Conservation (phyloP, 2,113 vertebrate species). For the Ameiurus melas region DNA sequence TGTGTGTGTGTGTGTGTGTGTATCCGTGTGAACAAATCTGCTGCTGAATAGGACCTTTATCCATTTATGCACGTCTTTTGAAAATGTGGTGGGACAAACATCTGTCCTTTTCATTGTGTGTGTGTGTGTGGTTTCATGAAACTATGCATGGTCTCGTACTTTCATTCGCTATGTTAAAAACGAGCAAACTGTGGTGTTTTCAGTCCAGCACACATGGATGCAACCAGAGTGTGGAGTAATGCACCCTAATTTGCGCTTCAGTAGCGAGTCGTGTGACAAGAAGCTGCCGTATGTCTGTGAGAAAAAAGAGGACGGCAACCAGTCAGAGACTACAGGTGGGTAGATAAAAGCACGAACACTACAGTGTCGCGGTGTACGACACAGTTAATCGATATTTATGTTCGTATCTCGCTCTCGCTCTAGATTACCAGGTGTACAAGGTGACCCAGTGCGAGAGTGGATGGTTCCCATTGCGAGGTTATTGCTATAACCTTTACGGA, state of each 20-base stretch:
- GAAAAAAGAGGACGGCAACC: conserved; percentile 68
- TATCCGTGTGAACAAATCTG: conserved; percentile 60
- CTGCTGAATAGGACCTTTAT: conserved; percentile 56
- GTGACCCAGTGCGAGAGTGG: conserved; percentile 75
- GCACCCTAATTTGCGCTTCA: conserved; percentile 74
- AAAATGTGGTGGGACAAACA: not conserved
- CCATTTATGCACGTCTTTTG: conserved; percentile 1
- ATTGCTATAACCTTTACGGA: conserved; percentile 72
- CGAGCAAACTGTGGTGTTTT: not conserved
- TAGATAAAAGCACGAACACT: not conserved
- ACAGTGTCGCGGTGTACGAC: too few species aligned
- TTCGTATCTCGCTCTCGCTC: not conserved
- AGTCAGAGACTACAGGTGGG: conserved; percentile 67
- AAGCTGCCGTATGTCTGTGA: conserved; percentile 86
- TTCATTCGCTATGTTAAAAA: not conserved
- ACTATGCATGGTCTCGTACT: not conserved
- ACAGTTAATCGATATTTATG: not conserved
- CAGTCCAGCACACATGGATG: not conserved
- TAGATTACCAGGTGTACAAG: conserved; percentile 77
- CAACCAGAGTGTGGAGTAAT: conserved; percentile 81
- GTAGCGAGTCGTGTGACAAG: conserved; percentile 73
- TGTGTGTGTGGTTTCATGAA: not conserved
- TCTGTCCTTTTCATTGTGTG: not conserved
- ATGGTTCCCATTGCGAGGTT: conserved; percentile 83
- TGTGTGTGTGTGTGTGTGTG: conserved; percentile 40